Base-by-base conservation (phyloP, 2,797 vertebrate species). In the Enteromius anoplus region DNA sequence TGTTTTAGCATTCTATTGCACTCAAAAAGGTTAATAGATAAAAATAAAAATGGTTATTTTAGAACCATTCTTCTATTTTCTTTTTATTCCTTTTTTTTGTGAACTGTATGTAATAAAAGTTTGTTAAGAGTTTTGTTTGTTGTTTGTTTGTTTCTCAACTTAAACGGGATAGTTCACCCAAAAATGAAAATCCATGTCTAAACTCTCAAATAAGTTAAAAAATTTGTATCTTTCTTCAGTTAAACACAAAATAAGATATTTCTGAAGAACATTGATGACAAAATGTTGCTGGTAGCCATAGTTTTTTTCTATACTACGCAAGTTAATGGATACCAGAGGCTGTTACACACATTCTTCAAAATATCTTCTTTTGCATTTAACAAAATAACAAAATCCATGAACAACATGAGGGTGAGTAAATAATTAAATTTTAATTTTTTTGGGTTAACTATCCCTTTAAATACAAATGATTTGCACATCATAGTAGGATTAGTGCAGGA, bases 401-500 rank as follows among this genome's bases (percentile, higher is more conserved):
- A 45, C 23, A 17, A 32, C 26, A 49, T 49, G 29, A 32, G 17
- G 45, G 12, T 70, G 42, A 66, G 19, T n/a, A 66, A 66, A 40
- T 66, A 19, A 40, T 66, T 9, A 40, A 0, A 7, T 17, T 49
- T 71, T 29, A 2, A 71, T 26, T 71, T 32, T 26, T 71, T 10
- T 26, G 3, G 4, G 45, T 71, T 17, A 71, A 34, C 26, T n/a
- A 15, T 72, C 26, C 49, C 19, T 75, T 75, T 75, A 75, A 75
- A 75, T 40, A 75, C 5, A 8, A 75, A 58, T 26, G 12, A 40
- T 14, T 42, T 75, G 53, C 53, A 58, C 53, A 15, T 55, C 32
- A 15, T 23, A 58, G 29, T 15, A 51, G 26, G 70, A 60, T 75
- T 58, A 60, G n/a, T 9, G n/a, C 53, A 60, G 53, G 75, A 85